Evolutionary conservation across 64 coral and sea anemone species (phyloP), one percentile per base, ranked within the genome.

Genomic region (Montipora efflorescens): DNA sequence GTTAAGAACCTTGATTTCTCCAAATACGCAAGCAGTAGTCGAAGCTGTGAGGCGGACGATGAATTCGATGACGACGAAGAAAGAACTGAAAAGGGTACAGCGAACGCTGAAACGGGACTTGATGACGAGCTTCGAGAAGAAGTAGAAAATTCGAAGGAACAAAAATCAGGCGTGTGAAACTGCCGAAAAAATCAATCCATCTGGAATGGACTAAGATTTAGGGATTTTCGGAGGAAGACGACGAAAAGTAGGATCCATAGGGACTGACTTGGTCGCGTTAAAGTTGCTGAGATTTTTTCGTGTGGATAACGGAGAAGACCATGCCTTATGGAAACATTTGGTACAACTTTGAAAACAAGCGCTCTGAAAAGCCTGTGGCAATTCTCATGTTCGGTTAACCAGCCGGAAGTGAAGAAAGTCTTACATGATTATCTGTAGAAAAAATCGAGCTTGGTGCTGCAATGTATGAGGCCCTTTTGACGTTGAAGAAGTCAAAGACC

Each of bases 41-140:
- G 96, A 2, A 97, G 96, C 62, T 97, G 96, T 68, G 96, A 97
- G 84, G 96, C 96, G 0, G 96, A 97, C 21, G 96, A 97, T 88
- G 96, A 97, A 71, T 91, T 87, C 58, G 96, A 97, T 22, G 96
- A 86, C 36, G 92, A 93, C 0, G 82, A 86, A 50, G 82, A 86
- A 4, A 86, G 48, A 49, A 44, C 59, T 67, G 66, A 11, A 51
- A 64, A 21, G 3, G 18, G 43, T 13, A 43, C 67, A 70, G 43
- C 64, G 3, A 64, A 86, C 66, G 44, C 44, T 48, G 18, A 6
- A 11, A 13, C 5, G 14, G 36, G 71, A n/a, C 45, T 52, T 7
- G 44, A 36, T 36, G 36, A 36, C 36, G 36, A 36, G 36, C 36
- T 11, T 18, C 14, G 47, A 21, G 64, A 86, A 12, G 82, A 62